These are phyloP conservation scores for Ctenosaura bakeri DNA, from an alignment of 2,797 vertebrate species.

Conservation along the genomic window DNA sequence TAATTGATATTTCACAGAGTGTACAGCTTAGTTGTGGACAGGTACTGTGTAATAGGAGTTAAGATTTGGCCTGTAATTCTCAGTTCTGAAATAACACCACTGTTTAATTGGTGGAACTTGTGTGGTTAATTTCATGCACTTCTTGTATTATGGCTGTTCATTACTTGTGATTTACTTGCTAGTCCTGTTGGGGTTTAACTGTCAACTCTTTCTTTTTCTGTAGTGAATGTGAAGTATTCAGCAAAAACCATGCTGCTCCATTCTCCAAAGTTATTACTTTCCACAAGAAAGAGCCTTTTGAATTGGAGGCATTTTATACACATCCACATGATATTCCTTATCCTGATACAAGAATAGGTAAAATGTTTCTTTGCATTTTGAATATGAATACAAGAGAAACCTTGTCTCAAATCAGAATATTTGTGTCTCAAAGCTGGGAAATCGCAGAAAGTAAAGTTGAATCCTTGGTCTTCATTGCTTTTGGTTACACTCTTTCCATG, in stretches of 20 bases:
- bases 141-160: not conserved
- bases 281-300: slow-evolving; percentile 86
- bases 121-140: not conserved
- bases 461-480: not conserved
- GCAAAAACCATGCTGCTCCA: slow-evolving; percentile 83
- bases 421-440: not conserved
- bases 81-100: not conserved
- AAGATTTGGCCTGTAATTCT: not conserved
- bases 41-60: not conserved
- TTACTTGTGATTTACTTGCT: not conserved
- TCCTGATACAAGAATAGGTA: slow-evolving; percentile 86
- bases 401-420: not conserved
- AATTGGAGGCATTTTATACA: slow-evolving; percentile 84
- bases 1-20: not conserved
- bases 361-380: not conserved
- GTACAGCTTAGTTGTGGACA: too few species aligned
- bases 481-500: not conserved
- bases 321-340: slow-evolving; percentile 83
- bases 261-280: slow-evolving; percentile 88
- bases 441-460: not conserved
- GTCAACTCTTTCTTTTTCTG: slow-evolving; percentile 28
- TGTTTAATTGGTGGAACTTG: not conserved
- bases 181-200: slow-evolving; percentile 17
- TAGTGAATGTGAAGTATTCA: slow-evolving; percentile 86
- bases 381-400: not conserved